Base-by-base conservation (phyloP, 35 echinoderm and acorn worm genomes). In the Heliocidaris erythrogramma region DNA sequence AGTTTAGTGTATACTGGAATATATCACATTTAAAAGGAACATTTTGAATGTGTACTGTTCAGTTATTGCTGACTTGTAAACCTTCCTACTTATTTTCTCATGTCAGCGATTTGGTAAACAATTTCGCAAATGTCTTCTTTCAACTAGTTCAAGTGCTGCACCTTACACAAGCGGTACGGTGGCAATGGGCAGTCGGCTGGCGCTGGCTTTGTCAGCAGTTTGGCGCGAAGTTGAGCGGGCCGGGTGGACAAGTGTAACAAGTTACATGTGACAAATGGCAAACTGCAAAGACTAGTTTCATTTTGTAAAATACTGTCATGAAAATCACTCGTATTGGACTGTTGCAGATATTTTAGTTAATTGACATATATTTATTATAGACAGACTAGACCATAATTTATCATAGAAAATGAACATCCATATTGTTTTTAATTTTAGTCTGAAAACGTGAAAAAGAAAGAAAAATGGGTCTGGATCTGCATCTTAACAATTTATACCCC, bases 171-270 rank as follows among this genome's bases (percentile, higher is more conserved):
- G 24, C 61, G 24, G 65, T 78, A n/a, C n/a, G 5, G 18, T 42
- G 35, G 35, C 35, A 7, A 27, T 78, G 7, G 52, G 52, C 52
- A 56, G 52, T 56, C 52, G 1, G 52, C 65, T 49, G 48, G 91
- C 91, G 50, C 8, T 30, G 90, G 91, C 91, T 92, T 92, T 92
- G 91, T 92, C 91, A 92, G 91, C 91, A 92, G 31, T 92, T 92
- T 92, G 91, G 91, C 91, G 91, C 91, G 91, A 78, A 78, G 59
- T 8, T 92, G 21, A 89, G 47, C 24, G 47, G 69, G 69, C 69
- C 69, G 69, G 35, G 35, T 42, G 1, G 35, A 42, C 35, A 42
- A 78, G 27, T 78, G 65, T 78, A 27, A 2, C 3, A 24, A 69
- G 24, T 69, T 24, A 0, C 16, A 59, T 59, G 16, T 9, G 1